Evolutionary conservation across 2,797 vertebrate genomes (phyloP).

Genomic region (Sarcoramphus papa): DNA sequence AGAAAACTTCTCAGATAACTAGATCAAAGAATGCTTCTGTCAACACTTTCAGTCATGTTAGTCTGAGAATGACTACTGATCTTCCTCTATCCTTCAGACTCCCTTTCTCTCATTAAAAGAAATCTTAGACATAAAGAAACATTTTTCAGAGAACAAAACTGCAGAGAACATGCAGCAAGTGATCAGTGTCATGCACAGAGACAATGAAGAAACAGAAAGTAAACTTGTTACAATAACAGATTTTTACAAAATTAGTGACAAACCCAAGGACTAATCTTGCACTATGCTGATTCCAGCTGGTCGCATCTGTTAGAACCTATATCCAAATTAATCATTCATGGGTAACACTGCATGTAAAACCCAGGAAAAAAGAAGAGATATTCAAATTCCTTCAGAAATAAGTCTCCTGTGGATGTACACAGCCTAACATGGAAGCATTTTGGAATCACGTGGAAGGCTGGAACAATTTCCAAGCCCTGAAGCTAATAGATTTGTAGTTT

Average conservation of each 20-base stretch:
- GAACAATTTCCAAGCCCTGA: not conserved
- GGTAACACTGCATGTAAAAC: not conserved
- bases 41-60: not conserved
- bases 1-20: not conserved
- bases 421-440: not conserved
- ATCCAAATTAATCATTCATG: not conserved
- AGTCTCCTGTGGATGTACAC: not conserved
- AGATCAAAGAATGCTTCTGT: not conserved
- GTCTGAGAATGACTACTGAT: not conserved
- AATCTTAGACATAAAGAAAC: not conserved
- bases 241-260: not conserved
- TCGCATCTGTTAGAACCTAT: not conserved
- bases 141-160: not conserved
- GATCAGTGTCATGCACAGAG: not conserved
- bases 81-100: not conserved
- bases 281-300: not conserved
- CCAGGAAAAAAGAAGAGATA: not conserved
- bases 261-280: not conserved
- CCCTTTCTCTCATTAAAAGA: conserved; percentile 3
- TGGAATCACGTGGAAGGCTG: not conserved
- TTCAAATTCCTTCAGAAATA: not conserved
- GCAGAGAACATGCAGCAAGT: not conserved
- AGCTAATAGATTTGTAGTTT: not conserved
- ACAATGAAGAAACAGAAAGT: not conserved
- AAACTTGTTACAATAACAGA: not conserved